Conservation (phyloP, 2,797 vertebrate genomes). For the Octomys mimax region DNA sequence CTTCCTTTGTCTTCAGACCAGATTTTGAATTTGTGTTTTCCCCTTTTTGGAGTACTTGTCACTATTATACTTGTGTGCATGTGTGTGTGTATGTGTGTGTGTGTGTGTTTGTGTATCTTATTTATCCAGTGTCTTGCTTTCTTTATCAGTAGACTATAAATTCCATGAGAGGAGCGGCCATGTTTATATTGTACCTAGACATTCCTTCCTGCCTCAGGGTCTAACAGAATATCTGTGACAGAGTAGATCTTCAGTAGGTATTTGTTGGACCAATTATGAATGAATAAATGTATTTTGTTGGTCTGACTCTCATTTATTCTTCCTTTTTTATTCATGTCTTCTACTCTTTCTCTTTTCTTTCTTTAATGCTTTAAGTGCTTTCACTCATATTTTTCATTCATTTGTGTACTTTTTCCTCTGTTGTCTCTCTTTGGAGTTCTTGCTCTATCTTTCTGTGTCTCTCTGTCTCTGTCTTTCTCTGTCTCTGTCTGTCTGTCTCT, state of each 20-base stretch:
- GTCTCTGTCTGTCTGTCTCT: background rate
- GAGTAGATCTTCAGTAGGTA: background rate
- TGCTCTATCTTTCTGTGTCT: background rate
- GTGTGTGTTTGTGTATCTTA: background rate
- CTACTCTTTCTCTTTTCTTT: background rate
- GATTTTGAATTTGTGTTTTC: background rate
- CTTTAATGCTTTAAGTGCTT: background rate
- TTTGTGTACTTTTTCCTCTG: too few species aligned
- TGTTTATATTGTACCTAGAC: background rate
- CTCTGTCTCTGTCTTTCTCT: background rate
- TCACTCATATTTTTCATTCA: too few species aligned
- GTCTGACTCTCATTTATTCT: background rate
- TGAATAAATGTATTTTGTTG: conserved; percentile 3
- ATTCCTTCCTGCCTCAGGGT: too few species aligned
- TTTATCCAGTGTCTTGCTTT: background rate
- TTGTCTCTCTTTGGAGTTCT: background rate
- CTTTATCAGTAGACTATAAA: background rate
- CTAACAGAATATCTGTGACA: background rate
- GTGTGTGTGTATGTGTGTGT: background rate
- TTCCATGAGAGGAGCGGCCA: background rate
- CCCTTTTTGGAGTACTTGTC: background rate
- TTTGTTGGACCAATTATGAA: conserved; percentile 11
- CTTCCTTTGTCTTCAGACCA: too few species aligned
- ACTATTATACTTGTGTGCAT: background rate
- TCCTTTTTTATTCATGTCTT: background rate